Evolutionary conservation across 1,140 invertebrate genomes (phyloP), one percentile per base, ranked within the genome.

Genomic region (Anagrus nilaparvatae): DNA sequence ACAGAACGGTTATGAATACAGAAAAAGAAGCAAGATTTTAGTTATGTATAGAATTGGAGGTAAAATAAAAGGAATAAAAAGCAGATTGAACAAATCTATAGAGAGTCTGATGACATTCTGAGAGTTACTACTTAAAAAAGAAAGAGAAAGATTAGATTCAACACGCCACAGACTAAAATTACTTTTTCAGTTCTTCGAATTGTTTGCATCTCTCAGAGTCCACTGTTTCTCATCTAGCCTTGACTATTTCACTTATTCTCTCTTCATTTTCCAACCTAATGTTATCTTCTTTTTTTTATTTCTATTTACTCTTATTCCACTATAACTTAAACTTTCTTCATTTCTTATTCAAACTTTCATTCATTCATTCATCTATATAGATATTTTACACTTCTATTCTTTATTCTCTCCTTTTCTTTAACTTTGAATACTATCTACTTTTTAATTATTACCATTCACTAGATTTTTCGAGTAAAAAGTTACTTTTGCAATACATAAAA

Each of bases 201-300:
- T 57, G 58, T 57, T 57, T 59, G 53, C 52, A 52, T 55, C 43
- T 47, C 30, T 29, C n/a, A n/a, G n/a, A n/a, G n/a, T n/a, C n/a
- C 33, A 47, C 37, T 50, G 40, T 44, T 50, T 56, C 43, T 43
- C 43, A n/a, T n/a, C n/a, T n/a, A n/a, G n/a, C 29, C 18, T 37
- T 40, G 31, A 32, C 31, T 25, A 23, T 28, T 31, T 29, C 17
- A 21, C 17, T 24, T 34, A 23, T 18, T 21, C 32, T 20, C 24
- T 23, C 39, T 33, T 29, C 9, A 17, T 44, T 28, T 14, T 30
- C 29, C 34, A 16, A 18, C 25, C 19, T 21, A 16, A 18, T 21
- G 31, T 20, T 23, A 13, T 29, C 37, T 42, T 29, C 21, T 18
- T 39, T 23, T 28, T n/a, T 10, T n/a, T 38, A 6, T 5, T 12